Evolutionary conservation across 2,888 invertebrate species (phyloP).

Genomic region (Drosophila infuscata): DNA sequence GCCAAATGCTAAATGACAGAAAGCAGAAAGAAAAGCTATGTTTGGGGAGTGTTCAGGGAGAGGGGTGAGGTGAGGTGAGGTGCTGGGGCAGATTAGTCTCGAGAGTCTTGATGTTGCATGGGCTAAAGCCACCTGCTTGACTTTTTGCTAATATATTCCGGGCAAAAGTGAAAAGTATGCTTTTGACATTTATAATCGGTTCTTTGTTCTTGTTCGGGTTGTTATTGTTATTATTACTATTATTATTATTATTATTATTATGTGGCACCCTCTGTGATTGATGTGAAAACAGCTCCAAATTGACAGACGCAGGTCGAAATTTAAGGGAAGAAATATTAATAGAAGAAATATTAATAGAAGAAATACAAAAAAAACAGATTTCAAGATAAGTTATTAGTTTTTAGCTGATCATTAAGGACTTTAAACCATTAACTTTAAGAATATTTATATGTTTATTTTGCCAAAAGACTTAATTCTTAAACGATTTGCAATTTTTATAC

Average conservation of each 20-base stretch:
- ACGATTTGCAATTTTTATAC: background rate
- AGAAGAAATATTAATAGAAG: too few species aligned
- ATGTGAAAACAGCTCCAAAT: conserved; percentile 1
- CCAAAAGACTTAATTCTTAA: background rate
- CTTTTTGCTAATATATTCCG: conserved; percentile 7
- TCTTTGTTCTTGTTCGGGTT: background rate
- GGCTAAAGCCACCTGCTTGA: conserved; percentile 4
- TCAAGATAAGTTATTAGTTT: background rate
- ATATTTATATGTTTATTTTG: background rate
- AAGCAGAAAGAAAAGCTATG: background rate
- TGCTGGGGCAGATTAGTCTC: background rate
- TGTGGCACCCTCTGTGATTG: conserved; percentile 4
- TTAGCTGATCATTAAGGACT: background rate
- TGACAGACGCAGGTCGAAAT: background rate
- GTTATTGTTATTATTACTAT: background rate
- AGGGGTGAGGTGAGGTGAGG: too few species aligned
- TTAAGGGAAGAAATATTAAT: too few species aligned
- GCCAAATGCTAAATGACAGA: conserved; percentile 13
- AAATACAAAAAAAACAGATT: background rate
- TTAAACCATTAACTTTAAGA: background rate
- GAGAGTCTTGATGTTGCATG: background rate
- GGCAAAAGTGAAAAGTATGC: conserved; percentile 1
- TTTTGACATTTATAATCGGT: conserved; percentile 16
- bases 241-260: background rate
- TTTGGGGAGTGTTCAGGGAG: background rate